phyloP scores from a whole-genome alignment of 2,888 invertebrate species.

The Drosophila multiciliata region DNA sequence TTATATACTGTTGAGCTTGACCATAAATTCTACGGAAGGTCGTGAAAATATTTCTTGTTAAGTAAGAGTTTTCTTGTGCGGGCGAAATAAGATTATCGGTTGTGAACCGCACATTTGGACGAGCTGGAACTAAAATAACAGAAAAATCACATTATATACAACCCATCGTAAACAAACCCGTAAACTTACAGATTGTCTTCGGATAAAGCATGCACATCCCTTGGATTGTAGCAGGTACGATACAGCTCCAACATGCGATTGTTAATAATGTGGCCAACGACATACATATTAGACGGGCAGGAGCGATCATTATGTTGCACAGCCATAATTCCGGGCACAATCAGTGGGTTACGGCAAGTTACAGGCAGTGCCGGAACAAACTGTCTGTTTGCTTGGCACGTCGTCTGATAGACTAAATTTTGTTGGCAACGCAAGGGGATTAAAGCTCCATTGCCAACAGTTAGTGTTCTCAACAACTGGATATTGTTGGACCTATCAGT shows the following conservation, averaged over 20 bases:
- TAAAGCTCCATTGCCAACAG: constrained; percentile 14
- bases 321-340: not conserved
- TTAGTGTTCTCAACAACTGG: constrained; percentile 14
- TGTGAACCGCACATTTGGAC: constrained; percentile 3
- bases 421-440: too few species aligned
- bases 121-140: not conserved
- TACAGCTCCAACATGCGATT: constrained; percentile 30
- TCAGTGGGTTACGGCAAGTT: not conserved
- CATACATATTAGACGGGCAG: constrained; percentile 39
- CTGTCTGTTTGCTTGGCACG: not conserved
- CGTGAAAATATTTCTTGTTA: not conserved
- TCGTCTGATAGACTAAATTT: too few species aligned
- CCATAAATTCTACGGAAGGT: constrained; percentile 9
- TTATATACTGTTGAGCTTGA: not conserved
- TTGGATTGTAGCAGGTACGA: constrained; percentile 26
- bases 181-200: constrained; percentile 9
- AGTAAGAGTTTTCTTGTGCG: constrained; percentile 1
- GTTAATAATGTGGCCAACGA: constrained; percentile 31
- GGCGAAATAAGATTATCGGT: constrained; percentile 7
- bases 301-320: constrained; percentile 6
- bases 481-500: constrained; percentile 1
- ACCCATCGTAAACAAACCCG: not conserved
- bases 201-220: constrained; percentile 1
- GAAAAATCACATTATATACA: not conserved
- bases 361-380: constrained; percentile 15